Evolutionary conservation across 2,113 vertebrate species (phyloP), one percentile per base, ranked within the genome.

Genomic region (Haemorhous mexicanus): DNA sequence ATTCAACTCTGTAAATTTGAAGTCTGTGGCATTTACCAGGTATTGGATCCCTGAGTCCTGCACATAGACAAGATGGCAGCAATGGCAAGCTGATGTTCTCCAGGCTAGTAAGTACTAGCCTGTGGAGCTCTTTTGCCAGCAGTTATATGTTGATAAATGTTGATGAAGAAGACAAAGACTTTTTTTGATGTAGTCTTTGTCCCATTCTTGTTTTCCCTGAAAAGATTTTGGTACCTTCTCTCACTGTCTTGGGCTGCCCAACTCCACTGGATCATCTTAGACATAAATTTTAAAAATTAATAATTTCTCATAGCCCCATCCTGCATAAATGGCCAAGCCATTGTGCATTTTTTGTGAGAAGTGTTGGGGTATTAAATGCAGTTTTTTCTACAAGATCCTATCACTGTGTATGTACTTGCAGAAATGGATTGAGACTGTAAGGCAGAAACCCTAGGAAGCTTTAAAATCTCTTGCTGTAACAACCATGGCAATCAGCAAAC

Each of bases 281-380:
- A 62, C 9, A 49, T 3, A 58, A 49, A 68, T 77, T 24, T 22
- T 0, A 33, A 77, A 67, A 64, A 33, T 1, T 2, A 76, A 27
- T 7, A 4, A 69, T 22, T 66, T 46, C 32, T 59, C n/a, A 59
- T 27, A 41, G 4, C 4, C 6, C 3, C 11, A 20, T 8, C 28
- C 28, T 62, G 8, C 28, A 67, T 72, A 75, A 90, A 85, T 11
- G 16, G 32, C 74, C 35, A 23, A 84, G 13, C 5, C 3, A 5
- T 28, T 67, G 37, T 46, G 15, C 1, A 13, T 24, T 78, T 85
- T 37, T 17, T 12, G 6, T 83, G 39, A 59, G 26, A 87, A 11
- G 2, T 43, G 17, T 59, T 3, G 1, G 13, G 39, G 23, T 26
- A n/a, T 81, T 43, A 19, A 0, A 2, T 30, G 16, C 35, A 49